phyloP scores from a whole-genome alignment of 2,113 vertebrate species.

The Mobula hypostoma region DNA sequence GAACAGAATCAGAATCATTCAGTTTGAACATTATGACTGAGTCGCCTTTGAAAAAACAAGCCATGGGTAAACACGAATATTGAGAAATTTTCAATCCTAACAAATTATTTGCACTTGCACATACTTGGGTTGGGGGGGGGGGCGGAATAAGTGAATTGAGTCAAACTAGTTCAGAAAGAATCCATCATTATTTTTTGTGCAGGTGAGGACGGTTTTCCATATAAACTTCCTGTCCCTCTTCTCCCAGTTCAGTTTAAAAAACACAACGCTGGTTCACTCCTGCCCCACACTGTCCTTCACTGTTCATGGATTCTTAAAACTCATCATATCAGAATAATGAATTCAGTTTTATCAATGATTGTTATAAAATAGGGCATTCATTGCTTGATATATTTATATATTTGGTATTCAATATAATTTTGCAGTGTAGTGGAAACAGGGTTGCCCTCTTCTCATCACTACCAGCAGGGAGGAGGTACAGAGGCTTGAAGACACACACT shows the following conservation, averaged over 20 bases:
- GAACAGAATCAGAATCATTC: background rate
- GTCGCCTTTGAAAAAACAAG: background rate
- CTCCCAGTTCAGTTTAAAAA: background rate
- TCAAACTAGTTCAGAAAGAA: background rate
- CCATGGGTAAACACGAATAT: background rate
- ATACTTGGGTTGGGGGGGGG: too few relatives aligned
- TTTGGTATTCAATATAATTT: background rate
- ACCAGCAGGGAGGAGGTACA: too few relatives aligned
- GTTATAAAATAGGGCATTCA: background rate
- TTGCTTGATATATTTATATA: background rate
- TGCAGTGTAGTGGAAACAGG: background rate
- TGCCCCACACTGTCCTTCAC: too few relatives aligned
- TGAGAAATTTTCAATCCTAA: too few relatives aligned
- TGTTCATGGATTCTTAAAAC: too few relatives aligned
- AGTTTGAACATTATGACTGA: background rate
- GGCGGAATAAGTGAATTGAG: too few relatives aligned
- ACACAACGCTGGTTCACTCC: too few relatives aligned
- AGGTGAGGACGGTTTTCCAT: too few relatives aligned
- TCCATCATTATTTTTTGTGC: background rate
- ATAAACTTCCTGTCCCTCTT: background rate
- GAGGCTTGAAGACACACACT: too few relatives aligned
- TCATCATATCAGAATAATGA: background rate
- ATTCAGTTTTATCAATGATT: background rate
- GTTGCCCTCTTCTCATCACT: too few relatives aligned
- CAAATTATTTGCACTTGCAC: too few relatives aligned